These are phyloP conservation scores for Cryptops parisi DNA, from an alignment of 2,888 invertebrate genomes.

Conservation along the genomic window DNA sequence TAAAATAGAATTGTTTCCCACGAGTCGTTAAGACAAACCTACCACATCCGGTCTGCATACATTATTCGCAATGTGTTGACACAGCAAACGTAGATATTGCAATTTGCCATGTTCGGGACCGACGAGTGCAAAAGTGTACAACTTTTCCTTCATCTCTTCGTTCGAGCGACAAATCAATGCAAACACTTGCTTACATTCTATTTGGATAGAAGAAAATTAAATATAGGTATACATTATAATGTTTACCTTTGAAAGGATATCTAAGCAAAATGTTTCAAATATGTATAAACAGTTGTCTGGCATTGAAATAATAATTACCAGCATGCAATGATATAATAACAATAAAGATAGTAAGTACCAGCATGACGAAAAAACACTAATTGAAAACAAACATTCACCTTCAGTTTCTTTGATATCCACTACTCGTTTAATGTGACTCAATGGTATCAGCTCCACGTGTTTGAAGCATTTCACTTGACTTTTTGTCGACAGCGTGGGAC, in stretches of 20 bases:
- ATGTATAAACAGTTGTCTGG: too few species aligned
- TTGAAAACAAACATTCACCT: constrained; percentile 45
- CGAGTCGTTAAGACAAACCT: too few species aligned
- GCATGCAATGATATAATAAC: too few species aligned
- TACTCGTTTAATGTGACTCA: constrained; percentile 77
- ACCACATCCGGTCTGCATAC: constrained; percentile 87
- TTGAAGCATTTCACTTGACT: constrained; percentile 58
- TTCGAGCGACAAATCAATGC: constrained; percentile 75
- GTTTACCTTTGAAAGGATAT: too few species aligned
- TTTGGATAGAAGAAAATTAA: too few species aligned
- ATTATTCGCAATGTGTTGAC: constrained; percentile 81
- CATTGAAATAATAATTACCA: too few species aligned
- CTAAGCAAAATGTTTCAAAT: too few species aligned
- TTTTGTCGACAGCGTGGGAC: constrained; percentile 33
- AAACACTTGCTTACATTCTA: constrained; percentile 82
- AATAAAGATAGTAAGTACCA: too few species aligned
- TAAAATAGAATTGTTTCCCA: constrained; percentile 31
- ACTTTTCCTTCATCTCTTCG: constrained; percentile 68
- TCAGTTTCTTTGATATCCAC: constrained; percentile 78
- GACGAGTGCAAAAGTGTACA: constrained; percentile 71
- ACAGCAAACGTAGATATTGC: constrained; percentile 63
- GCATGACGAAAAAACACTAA: too few species aligned
- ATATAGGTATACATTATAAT: too few species aligned
- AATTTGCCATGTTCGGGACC: constrained; percentile 65
- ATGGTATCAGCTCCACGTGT: constrained; percentile 74